Evolutionary conservation across 2,113 vertebrate genomes (phyloP).

Genomic region (Scytalopus superciliaris): DNA sequence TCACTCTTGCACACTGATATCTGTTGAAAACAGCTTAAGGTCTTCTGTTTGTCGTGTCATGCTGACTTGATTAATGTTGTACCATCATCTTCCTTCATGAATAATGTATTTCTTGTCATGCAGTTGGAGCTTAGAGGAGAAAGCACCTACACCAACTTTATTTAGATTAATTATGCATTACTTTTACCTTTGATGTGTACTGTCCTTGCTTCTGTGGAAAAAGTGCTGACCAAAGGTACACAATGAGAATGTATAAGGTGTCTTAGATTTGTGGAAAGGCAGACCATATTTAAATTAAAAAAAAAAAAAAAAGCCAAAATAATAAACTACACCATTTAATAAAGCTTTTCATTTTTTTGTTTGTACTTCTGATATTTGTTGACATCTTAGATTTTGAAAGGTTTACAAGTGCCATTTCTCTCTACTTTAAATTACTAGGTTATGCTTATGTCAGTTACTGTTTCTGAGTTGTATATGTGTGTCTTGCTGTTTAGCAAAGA

Average conservation of each 20-base stretch:
- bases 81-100: background rate
- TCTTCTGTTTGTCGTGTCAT: background rate
- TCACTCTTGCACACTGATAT: background rate
- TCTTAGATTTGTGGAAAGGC: background rate
- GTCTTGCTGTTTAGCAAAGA: background rate
- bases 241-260: background rate
- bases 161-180: background rate
- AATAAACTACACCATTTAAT: background rate
- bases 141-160: background rate
- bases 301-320: too few relatives aligned
- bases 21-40: background rate
- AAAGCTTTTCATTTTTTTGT: background rate
- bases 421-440: background rate
- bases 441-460: background rate
- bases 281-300: background rate
- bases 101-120: background rate
- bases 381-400: background rate
- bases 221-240: background rate
- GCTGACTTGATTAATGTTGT: background rate
- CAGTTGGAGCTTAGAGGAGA: background rate
- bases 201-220: background rate
- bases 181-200: background rate
- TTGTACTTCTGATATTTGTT: background rate
- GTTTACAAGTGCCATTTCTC: background rate
- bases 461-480: background rate